Percentiles rank a stretch among this genome's conserved stretches.
phyloP scores from a whole-genome alignment of 2,113 vertebrate genomes.

The Lipotes vexillifer region DNA sequence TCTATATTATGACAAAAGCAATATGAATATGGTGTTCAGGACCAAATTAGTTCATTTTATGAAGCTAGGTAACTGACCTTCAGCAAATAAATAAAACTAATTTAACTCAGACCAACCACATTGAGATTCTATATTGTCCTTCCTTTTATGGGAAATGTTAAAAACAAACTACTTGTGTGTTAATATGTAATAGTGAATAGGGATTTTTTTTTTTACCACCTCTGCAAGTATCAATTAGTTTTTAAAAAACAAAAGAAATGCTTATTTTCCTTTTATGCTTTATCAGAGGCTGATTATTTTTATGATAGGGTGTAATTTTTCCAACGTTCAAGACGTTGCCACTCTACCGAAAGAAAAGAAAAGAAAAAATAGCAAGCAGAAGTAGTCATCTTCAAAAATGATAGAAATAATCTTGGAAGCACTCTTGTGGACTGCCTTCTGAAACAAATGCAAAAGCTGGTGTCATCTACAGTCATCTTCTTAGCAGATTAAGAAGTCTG shows the following conservation, averaged over 20 bases:
- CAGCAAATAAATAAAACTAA: neutral
- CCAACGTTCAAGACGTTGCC: neutral
- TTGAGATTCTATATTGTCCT: neutral
- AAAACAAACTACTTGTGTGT: neutral
- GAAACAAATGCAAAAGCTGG: neutral
- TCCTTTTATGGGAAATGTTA: neutral
- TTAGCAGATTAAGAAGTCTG: neutral
- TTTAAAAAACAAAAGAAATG: neutral
- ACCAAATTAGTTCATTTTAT: neutral
- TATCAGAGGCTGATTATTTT: neutral
- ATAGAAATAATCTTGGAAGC: neutral
- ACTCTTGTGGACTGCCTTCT: neutral
- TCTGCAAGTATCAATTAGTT: neutral
- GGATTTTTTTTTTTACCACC: neutral
- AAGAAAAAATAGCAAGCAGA: neutral
- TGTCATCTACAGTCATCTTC: neutral
- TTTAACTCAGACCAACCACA: neutral
- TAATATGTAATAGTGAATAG: neutral
- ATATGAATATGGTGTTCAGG: neutral
- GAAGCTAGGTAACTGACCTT: neutral
- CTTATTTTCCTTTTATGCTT: neutral
- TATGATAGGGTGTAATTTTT: neutral
- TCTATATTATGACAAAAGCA: neutral
- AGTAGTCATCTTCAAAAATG: neutral
- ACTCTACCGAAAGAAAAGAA: neutral